Conservation (phyloP, 2,888 invertebrate species). For the Gisinianus flammeolus region DNA sequence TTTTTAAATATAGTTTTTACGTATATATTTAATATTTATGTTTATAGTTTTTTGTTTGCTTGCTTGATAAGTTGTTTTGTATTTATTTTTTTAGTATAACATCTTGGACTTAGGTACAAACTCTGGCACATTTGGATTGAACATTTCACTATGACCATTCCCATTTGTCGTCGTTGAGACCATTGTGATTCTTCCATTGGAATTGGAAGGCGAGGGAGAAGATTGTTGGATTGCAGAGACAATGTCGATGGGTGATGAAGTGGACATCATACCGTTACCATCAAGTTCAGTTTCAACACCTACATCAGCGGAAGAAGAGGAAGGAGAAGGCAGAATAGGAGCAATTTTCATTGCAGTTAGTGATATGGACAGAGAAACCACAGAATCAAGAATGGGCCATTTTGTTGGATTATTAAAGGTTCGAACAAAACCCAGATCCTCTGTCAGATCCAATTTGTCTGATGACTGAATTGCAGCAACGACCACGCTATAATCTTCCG, state of each 20-base stretch:
- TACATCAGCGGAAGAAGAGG: constrained; percentile 10
- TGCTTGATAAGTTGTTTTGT: too few relatives aligned
- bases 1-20: too few relatives aligned
- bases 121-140: constrained; percentile 86
- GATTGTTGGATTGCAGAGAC: constrained; percentile 6
- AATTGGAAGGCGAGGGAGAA: constrained; percentile 18
- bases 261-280: constrained; percentile 25
- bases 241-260: constrained; percentile 23
- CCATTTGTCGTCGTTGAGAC: not conserved
- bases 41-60: too few relatives aligned
- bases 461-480: constrained; percentile 30
- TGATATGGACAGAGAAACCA: constrained; percentile 26
- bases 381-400: constrained; percentile 82
- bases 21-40: too few relatives aligned
- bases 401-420: constrained; percentile 79
- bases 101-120: constrained; percentile 66
- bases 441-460: constrained; percentile 26
- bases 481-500: constrained; percentile 26
- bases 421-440: constrained; percentile 66
- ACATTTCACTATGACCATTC: constrained; percentile 64
- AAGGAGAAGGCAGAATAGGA: constrained; percentile 30
- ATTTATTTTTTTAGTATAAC: constrained; percentile 7
- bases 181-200: not conserved
- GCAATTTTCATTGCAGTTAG: constrained; percentile 30
- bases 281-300: constrained; percentile 22